Percentiles rank a stretch among this genome's conserved stretches.
phyloP scores from a whole-genome alignment of 2,888 invertebrate species.

The Lutraria lutraria region DNA sequence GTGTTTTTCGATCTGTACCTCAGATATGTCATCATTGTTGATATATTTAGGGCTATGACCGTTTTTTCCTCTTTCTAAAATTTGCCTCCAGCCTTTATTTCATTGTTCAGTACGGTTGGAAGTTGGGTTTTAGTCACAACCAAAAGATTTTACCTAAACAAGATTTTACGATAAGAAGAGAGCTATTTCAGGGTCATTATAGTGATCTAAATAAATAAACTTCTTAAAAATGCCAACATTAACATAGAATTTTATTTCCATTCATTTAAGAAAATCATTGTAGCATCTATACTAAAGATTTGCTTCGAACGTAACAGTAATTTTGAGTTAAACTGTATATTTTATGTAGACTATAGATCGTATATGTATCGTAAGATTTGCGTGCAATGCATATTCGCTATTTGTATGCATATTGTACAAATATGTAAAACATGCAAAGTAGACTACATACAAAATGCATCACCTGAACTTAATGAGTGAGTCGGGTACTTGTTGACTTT shows the following conservation, averaged over 20 bases:
- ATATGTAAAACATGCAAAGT: too few relatives aligned
- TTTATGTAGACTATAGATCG: too few relatives aligned
- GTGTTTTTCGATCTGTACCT: not conserved
- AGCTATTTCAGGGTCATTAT: not conserved
- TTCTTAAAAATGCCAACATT: not conserved
- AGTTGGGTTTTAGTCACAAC: not conserved
- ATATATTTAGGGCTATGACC: not conserved
- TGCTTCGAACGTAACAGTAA: too few relatives aligned
- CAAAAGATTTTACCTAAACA: not conserved
- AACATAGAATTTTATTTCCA: not conserved
- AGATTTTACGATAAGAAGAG: not conserved
- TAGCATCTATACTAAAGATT: too few relatives aligned
- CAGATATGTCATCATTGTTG: slow-evolving; percentile 16
- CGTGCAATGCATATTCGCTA: too few relatives aligned
- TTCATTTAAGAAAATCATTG: too few relatives aligned
- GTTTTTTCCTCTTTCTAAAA: not conserved
- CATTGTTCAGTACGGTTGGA: not conserved
- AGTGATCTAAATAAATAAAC: not conserved
- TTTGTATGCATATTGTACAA: too few relatives aligned
- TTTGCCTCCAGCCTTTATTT: slow-evolving; percentile 12
- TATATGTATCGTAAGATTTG: too few relatives aligned
- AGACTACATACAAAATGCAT: too few relatives aligned
- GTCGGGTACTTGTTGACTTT: too few relatives aligned
- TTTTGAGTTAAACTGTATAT: too few relatives aligned
- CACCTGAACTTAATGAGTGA: too few relatives aligned